A percentile compares a stretch with the other conserved stretches of the same genome.
phyloP scores from a whole-genome alignment of 2,113 vertebrate species.

The Caranx melampygus region DNA sequence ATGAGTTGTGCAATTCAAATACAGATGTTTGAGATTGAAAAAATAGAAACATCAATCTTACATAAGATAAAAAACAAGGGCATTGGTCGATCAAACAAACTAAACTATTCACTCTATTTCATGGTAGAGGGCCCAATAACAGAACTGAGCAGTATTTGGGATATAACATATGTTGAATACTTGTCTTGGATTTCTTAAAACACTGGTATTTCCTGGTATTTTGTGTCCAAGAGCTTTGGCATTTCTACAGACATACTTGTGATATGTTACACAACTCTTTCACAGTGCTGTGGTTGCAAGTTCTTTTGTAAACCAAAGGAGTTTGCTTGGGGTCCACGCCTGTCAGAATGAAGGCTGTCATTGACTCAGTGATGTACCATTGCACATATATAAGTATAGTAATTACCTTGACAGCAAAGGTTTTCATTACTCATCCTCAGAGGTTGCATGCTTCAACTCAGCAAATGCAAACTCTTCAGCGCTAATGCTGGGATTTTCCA shows the following conservation, averaged over 20 bases:
- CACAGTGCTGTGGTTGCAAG: slow-evolving; percentile 23
- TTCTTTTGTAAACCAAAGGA: slow-evolving; percentile 50
- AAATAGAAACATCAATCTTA: slow-evolving; percentile 5
- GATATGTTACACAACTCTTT: slow-evolving; percentile 63
- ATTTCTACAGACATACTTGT: slow-evolving; percentile 47
- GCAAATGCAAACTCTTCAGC: slow-evolving; percentile 28
- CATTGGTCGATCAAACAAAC: not conserved
- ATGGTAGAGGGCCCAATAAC: slow-evolving; percentile 1
- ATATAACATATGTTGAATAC: slow-evolving; percentile 61
- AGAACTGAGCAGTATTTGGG: slow-evolving; percentile 35
- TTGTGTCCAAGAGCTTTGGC: slow-evolving; percentile 54
- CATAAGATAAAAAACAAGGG: slow-evolving; percentile 2
- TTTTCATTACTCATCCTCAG: slow-evolving; percentile 56
- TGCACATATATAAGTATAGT: slow-evolving; percentile 54
- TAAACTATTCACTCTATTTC: slow-evolving; percentile 13
- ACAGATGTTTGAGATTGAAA: slow-evolving; percentile 32
- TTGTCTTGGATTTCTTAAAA: slow-evolving; percentile 64
- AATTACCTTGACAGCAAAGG: slow-evolving; percentile 64
- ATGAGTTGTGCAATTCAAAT: slow-evolving; percentile 25
- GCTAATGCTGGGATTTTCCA: slow-evolving; percentile 67
- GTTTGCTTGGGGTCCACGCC: slow-evolving; percentile 57
- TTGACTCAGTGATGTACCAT: slow-evolving; percentile 60
- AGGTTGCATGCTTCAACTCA: slow-evolving; percentile 21
- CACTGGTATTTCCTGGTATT: slow-evolving; percentile 70
- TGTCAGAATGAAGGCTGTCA: slow-evolving; percentile 69